Base-by-base conservation (phyloP, 2,113 vertebrate species). In the Baryphthengus martii region DNA sequence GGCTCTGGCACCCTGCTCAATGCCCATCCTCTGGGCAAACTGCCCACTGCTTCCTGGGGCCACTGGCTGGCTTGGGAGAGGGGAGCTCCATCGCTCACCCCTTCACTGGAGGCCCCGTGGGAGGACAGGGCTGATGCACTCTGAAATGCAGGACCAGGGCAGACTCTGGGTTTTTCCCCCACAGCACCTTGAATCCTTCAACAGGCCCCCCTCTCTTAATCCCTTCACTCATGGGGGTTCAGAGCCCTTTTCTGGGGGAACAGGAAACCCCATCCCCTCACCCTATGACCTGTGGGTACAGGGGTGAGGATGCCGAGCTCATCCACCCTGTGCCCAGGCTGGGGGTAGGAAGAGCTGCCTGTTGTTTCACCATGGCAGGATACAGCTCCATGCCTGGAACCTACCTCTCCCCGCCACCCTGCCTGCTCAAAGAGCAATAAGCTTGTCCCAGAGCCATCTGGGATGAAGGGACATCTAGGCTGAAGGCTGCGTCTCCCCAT, bases 41-140 rank as follows among this genome's bases (percentile, higher is more conserved):
- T 55, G 49, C 74, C 85, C 42, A 63, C 3, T 6, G 5, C 9
- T 78, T n/a, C 56, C 9, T 0, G 2, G 33, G 50, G 85, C 9
- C 47, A 35, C 20, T 0, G 0, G 39, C 39, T 42, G 44, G 13
- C 13, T 50, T 6, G 0, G 28, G 42, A 71, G 55, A 76, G 45
- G 44, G 42, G 19, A 70, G 1, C 7, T 39, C 44, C 42, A 23
- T 20, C 0, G 0, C n/a, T 68, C 67, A 44, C 9, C 37, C 37
- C 40, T 79, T 79, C 44, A 24, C 42, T 2, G 3, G 23, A 50
- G 35, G 29, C 9, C 23, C 17, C 0, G 0, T 37, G 26, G 39
- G 44, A 93, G 5, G 21, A 28, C 39, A 45, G 29, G 40, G 23
- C 23, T 72, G 58, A 91, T 6, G 13, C 42, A 13, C 9, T 42